Evolutionary conservation across 1,140 invertebrate genomes (phyloP).

Genomic region (Chionoecetes opilio): DNA sequence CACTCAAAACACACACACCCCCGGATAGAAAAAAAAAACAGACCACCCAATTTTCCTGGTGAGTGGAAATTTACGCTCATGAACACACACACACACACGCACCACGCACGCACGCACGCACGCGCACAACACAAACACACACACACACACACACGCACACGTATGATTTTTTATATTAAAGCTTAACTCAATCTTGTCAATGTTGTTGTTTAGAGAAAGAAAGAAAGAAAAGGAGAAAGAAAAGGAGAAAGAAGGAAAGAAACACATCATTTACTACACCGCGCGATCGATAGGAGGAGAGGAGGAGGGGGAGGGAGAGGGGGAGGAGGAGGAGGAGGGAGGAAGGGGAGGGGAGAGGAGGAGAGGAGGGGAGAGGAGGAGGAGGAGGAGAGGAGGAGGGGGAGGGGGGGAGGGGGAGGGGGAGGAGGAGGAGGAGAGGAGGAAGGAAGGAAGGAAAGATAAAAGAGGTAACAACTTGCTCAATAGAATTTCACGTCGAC

Average conservation of each 20-base stretch:
- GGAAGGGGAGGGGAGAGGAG: too few relatives aligned
- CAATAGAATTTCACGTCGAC: neutral
- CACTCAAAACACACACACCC: neutral
- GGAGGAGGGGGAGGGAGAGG: neutral
- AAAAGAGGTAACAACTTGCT: neutral
- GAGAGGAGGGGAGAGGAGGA: neutral
- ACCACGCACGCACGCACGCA: too few relatives aligned
- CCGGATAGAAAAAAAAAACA: neutral
- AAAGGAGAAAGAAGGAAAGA: neutral
- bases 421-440: neutral
- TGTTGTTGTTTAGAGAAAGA: neutral
- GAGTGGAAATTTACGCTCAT: neutral
- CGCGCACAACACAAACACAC: too few relatives aligned
- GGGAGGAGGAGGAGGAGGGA: too few relatives aligned
- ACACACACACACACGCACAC: too few relatives aligned
- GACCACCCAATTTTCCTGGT: neutral
- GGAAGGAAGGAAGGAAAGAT: neutral
- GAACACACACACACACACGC: neutral
- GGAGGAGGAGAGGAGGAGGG: slow-evolving; percentile 11
- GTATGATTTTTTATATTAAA: too few relatives aligned
- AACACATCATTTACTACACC: neutral
- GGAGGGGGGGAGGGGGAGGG: neutral
- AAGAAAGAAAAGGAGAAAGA: neutral
- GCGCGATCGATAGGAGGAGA: neutral
- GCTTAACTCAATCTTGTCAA: neutral